Conservation (phyloP, 2,888 invertebrate species). For the Hylaea fasciaria region DNA sequence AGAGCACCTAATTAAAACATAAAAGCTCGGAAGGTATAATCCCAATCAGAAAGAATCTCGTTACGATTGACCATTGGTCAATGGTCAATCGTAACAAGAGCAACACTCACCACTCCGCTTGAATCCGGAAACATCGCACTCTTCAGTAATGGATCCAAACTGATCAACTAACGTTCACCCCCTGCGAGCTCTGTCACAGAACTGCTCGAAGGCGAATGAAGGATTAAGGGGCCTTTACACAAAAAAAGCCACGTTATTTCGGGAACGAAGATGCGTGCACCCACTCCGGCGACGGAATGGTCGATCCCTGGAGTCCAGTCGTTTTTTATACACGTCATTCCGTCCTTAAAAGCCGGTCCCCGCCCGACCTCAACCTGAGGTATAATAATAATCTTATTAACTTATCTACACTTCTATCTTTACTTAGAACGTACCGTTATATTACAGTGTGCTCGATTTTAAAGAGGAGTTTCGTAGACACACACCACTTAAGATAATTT, state of each 20-base stretch:
- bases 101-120: conserved; percentile 65
- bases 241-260: conserved; percentile 61
- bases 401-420: conserved; percentile 83
- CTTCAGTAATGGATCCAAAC: conserved; percentile 41
- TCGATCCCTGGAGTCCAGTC: conserved; percentile 74
- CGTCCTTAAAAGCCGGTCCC: conserved; percentile 80
- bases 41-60: conserved; percentile 21
- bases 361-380: conserved; percentile 74
- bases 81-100: neutral
- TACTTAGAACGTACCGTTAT: conserved; percentile 82
- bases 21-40: conserved; percentile 28
- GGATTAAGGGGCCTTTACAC: conserved; percentile 56
- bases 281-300: conserved; percentile 77
- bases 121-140: conserved; percentile 67
- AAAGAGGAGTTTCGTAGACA: conserved; percentile 72
- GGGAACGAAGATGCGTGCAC: conserved; percentile 75
- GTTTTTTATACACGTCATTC: conserved; percentile 84
- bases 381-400: conserved; percentile 84
- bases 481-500: conserved; percentile 81
- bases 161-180: conserved; percentile 59
- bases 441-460: conserved; percentile 67
- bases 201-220: conserved; percentile 53
- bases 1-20: no score
- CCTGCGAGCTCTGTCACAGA: conserved; percentile 50
- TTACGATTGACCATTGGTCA: no score